phyloP scores from a whole-genome alignment of 2,797 vertebrate species.

The Pseudopleuronectes americanus region DNA sequence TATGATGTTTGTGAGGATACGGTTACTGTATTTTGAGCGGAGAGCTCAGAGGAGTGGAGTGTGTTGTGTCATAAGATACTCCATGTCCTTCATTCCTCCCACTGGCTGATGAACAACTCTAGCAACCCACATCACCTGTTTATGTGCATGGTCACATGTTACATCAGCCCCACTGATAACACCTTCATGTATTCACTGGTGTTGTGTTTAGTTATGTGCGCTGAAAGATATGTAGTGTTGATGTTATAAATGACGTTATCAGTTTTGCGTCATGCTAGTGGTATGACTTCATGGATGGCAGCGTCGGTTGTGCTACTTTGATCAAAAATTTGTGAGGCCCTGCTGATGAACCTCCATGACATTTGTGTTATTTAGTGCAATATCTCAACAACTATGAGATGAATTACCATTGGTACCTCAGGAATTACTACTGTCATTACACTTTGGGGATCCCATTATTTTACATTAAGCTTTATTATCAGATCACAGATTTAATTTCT shows the following conservation, averaged over 20 bases:
- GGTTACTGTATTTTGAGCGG: conserved; percentile 46
- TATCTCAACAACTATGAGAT: background rate
- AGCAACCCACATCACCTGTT: conserved; percentile 28
- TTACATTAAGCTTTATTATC: background rate
- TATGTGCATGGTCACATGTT: conserved; percentile 14
- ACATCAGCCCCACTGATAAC: conserved; percentile 23
- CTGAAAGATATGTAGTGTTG: conserved; percentile 1
- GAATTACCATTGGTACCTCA: background rate
- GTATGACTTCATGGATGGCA: background rate
- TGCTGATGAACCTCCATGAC: too few species aligned
- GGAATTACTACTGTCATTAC: background rate
- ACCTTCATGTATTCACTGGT: background rate
- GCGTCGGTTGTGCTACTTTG: background rate
- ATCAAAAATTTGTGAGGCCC: background rate
- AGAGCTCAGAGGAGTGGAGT: conserved; percentile 11
- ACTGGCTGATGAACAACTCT: conserved; percentile 23
- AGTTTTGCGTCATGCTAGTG: background rate
- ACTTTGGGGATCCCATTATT: too few species aligned
- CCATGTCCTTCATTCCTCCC: conserved; percentile 18
- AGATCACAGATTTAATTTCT: too few species aligned
- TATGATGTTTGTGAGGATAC: conserved; percentile 32
- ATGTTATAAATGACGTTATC: background rate
- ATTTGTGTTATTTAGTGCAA: background rate
- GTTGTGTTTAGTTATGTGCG: conserved; percentile 16
- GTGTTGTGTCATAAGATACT: conserved; percentile 67